Evolutionary conservation across 2,113 vertebrate genomes (phyloP).

Genomic region (Nannobrachium achirus): DNA sequence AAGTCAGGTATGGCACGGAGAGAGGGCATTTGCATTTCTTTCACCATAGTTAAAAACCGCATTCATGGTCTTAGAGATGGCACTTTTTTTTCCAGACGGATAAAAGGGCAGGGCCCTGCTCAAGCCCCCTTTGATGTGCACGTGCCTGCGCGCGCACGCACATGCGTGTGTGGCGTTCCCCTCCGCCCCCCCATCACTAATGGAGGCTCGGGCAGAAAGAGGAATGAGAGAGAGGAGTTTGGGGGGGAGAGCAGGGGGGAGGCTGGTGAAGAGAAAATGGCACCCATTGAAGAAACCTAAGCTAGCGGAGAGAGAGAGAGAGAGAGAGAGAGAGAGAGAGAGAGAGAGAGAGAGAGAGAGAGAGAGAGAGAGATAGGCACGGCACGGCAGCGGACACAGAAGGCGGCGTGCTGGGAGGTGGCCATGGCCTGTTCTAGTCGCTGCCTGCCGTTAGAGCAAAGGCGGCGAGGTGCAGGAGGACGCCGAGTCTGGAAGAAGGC

Average conservation of each 20-base stretch:
- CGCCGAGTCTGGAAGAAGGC: constrained; percentile 43
- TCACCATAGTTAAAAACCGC: too few relatives aligned
- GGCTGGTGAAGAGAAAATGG: constrained; percentile 39
- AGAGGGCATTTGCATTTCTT: too few relatives aligned
- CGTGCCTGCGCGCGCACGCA: not conserved
- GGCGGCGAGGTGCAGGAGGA: not conserved
- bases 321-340: too few relatives aligned
- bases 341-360: not conserved
- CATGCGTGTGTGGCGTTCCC: too few relatives aligned
- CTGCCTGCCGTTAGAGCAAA: constrained; percentile 1
- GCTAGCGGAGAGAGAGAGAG: constrained; percentile 17
- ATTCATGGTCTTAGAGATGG: too few relatives aligned
- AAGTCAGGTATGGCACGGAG: too few relatives aligned
- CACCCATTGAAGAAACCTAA: constrained; percentile 56
- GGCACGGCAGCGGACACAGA: not conserved
- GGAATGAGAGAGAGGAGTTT: constrained; percentile 21
- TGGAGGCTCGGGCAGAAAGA: constrained; percentile 35
- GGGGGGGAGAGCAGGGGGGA: not conserved
- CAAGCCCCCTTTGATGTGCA: too few relatives aligned
- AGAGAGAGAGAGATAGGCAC: not conserved
- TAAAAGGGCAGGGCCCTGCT: too few relatives aligned
- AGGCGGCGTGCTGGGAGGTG: constrained; percentile 20
- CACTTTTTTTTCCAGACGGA: too few relatives aligned
- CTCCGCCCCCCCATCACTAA: constrained; percentile 14
- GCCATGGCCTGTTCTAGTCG: constrained; percentile 27